Base-by-base conservation (phyloP, 2,888 invertebrate species). In the Scaptomyza polygonia region DNA sequence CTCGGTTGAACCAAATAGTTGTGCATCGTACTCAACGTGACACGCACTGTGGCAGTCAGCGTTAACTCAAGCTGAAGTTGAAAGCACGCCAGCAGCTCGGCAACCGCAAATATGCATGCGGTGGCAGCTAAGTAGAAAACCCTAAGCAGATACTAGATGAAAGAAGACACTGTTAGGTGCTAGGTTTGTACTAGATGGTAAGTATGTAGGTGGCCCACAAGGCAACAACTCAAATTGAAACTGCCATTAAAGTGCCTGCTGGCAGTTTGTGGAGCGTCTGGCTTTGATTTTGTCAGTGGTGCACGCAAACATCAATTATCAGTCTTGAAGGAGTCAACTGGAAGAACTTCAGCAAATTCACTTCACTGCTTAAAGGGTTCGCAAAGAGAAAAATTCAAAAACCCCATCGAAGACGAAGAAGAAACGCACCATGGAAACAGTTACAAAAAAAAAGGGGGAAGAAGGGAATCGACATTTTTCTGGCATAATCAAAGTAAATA, bases 1-100 rank as follows among this genome's bases (percentile, higher is more conserved):
- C 79, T 84, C 85, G 79, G 77, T 77, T 81, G 77, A 79, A 61
- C 64, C 79, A 77, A 80, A 82, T 79, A 85, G 79, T 79, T 74
- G 65, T 63, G 72, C 70, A 54, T 51, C 34, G 44, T 45, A 56
- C 69, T 59, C 57, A 67, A 52, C 67, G 36, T 63, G 64, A 67
- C 74, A 58, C 74, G 71, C 59, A 57, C 62, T 61, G 75, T 40
- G 56, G 72, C 68, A 68, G 36, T 45, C 64, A 56, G 36, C 55
- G 63, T 53, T 53, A 30, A 53, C 47, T 44, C 63, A 47, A 39
- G 39, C 39, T 40, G 67, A 47, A 61, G 76, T 72, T 80, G 62
- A 75, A 67, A 75, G 75, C 75, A 56, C 54, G 72, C 63, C 77
- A 72, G 69, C 77, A 69, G 72, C 75, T 77, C 56, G 82, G 79